Conservation (phyloP, 2,797 vertebrate species). For the Dermochelys coriacea region DNA sequence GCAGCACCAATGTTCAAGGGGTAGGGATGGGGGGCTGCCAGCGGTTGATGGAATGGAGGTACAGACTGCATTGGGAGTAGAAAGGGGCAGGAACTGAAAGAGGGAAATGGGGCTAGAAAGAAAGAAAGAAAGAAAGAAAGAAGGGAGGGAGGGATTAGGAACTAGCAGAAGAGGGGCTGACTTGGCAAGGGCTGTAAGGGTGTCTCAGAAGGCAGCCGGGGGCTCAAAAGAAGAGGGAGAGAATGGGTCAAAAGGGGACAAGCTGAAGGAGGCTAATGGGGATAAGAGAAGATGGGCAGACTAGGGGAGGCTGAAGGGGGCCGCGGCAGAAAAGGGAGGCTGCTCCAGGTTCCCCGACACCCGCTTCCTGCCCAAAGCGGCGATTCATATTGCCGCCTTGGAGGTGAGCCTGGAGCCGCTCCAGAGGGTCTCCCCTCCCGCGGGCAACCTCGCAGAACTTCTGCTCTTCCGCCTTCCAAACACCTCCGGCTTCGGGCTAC, state of each 20-base stretch:
- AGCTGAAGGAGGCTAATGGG: too few species aligned
- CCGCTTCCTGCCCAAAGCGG: conserved; percentile 4
- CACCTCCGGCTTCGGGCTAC: not conserved
- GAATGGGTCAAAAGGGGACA: not conserved
- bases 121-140: not conserved
- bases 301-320: not conserved
- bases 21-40: not conserved
- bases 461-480: not conserved
- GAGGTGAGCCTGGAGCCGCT: not conserved
- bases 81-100: conserved; percentile 14
- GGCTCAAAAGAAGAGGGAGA: not conserved
- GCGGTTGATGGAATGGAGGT: not conserved
- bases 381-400: not conserved
- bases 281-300: not conserved
- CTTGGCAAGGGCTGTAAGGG: not conserved
- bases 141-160: not conserved
- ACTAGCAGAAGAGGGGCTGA: not conserved
- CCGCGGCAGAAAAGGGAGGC: not conserved
- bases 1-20: not conserved
- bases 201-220: not conserved
- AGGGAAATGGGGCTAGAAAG: not conserved
- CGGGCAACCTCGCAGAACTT: not conserved
- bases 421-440: too few species aligned
- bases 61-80: not conserved
- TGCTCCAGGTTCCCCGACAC: not conserved